Base-by-base conservation (phyloP, 2,888 invertebrate genomes). In the Lepidocyrtinus sp. region DNA sequence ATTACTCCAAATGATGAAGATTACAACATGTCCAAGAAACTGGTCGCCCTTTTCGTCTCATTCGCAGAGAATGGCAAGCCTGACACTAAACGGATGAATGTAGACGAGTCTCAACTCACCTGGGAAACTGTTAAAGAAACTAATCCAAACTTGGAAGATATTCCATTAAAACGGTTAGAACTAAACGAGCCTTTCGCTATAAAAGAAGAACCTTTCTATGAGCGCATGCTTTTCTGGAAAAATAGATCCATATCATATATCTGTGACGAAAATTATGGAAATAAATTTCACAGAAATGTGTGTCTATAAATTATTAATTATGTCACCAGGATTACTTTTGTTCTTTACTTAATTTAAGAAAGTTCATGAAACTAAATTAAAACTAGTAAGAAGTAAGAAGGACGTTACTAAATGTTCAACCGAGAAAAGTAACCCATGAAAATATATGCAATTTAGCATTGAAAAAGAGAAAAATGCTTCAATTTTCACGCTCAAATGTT, bases 31-130 rank as follows among this genome's bases (percentile, higher is more conserved):
- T 81, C 81, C 12, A 75, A 65, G 26, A 46, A 59, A 7, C 1
- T 81, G 45, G 67, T 81, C 19, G 9, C 15, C 7, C 46, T 75
- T 1, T 81, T 59, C 45, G 19, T 64, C 0, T 46, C 62, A 21
- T 81, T 81, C 75, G 81, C 81, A 2, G 62, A 72, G 9, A 21
- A 24, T n/a, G 75, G 81, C 67, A 70, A 63, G 65, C 59, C 50
- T 2, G 50, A 50, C 17, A 50, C 50, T 17, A 50, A 50, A 12
- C 2, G 50, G 17, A 50, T 50, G 50, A 50, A 50, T 17, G 50
- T 50, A n/a, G 50, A 50, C 50, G 50, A 50, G 50, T 17, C 2
- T 7, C 50, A 50, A 2, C n/a, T 50, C 15, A 50, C 2, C 1
- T 50, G 50, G 50, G 50, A 50, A 17, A 50, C 50, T 2, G 50